Conservation (phyloP, 2,888 invertebrate genomes). For the Seira ritae region DNA sequence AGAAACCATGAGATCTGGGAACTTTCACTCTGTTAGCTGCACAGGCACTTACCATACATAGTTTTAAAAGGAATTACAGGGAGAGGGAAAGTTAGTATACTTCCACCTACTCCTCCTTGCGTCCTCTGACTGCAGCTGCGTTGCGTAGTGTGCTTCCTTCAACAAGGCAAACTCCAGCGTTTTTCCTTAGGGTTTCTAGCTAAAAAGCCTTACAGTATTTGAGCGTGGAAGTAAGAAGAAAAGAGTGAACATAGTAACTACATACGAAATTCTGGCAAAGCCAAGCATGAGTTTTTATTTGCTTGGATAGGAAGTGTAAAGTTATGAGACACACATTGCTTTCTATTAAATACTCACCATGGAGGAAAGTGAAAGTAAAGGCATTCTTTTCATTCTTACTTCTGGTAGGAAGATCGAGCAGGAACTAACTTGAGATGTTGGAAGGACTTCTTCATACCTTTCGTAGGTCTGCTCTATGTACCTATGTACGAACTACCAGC, state of each 20-base stretch:
- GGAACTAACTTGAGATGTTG: background rate
- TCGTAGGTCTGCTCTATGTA: too few species aligned
- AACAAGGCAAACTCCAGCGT: too few species aligned
- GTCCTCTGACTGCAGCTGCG: background rate
- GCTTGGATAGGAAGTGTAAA: background rate
- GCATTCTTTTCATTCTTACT: background rate
- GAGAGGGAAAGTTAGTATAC: background rate
- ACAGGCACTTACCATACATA: too few species aligned
- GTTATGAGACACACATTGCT: background rate
- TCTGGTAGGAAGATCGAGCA: background rate
- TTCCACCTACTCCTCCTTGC: background rate
- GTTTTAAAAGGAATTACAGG: background rate
- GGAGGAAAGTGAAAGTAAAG: background rate
- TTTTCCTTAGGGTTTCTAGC: background rate
- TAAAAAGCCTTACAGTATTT: too few species aligned
- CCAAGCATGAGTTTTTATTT: too few species aligned
- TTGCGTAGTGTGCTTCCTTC: background rate
- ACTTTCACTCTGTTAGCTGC: too few species aligned
- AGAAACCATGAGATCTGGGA: background rate
- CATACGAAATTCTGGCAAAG: background rate
- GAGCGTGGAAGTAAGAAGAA: too few species aligned
- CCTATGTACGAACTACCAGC: background rate
- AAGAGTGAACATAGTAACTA: background rate
- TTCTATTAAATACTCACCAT: background rate
- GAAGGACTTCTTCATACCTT: background rate